Evolutionary conservation across 1,140 invertebrate genomes (phyloP).

Genomic region (Bombyx mandarina): DNA sequence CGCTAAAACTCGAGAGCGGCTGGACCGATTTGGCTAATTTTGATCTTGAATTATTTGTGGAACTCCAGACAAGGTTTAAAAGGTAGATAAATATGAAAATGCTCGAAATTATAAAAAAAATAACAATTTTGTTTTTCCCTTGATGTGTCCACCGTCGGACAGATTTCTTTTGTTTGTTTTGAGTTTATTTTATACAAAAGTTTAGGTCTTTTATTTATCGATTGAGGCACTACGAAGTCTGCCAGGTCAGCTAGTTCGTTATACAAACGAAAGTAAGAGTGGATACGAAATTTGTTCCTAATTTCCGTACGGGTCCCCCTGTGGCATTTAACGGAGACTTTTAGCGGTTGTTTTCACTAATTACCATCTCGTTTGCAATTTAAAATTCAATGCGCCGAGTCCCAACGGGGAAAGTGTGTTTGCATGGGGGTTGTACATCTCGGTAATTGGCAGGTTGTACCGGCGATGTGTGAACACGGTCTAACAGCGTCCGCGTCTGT

Average conservation of each 20-base stretch:
- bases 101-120: too few relatives aligned
- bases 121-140: too few relatives aligned
- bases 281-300: constrained; percentile 64
- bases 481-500: constrained; percentile 25
- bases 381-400: constrained; percentile 40
- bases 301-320: constrained; percentile 59
- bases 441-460: constrained; percentile 50
- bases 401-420: constrained; percentile 43
- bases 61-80: too few relatives aligned
- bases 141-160: too few relatives aligned
- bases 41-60: too few relatives aligned
- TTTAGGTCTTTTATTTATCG: too few relatives aligned
- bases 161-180: too few relatives aligned
- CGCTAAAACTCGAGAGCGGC: too few relatives aligned
- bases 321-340: constrained; percentile 56
- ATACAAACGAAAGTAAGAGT: constrained; percentile 62
- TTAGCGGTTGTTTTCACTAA: constrained; percentile 63
- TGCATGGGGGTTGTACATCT: constrained; percentile 38
- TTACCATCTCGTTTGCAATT: constrained; percentile 70
- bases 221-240: too few relatives aligned
- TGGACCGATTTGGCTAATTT: too few relatives aligned
- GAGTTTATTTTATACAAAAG: too few relatives aligned
- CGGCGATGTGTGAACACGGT: constrained; percentile 32
- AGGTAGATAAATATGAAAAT: too few relatives aligned
- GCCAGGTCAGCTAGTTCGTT: constrained; percentile 8